Percentiles rank a stretch among this genome's conserved stretches.
Conservation (phyloP, 2,888 invertebrate species). For the Dexiosoma caninum region DNA sequence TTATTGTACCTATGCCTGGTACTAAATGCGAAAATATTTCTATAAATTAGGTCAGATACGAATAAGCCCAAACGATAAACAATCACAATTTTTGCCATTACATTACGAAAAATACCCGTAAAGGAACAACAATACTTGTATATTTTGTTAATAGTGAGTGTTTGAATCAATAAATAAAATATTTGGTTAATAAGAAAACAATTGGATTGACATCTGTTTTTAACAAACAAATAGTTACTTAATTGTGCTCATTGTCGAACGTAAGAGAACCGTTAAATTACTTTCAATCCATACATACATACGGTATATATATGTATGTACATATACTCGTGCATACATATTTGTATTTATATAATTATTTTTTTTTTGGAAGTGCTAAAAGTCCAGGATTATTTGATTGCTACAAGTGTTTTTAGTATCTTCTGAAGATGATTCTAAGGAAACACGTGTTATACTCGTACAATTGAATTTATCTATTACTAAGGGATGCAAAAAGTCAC, state of each 20-base stretch:
- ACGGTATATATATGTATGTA: too few species aligned
- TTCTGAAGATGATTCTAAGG: conserved; percentile 31
- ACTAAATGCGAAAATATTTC: conserved; percentile 37
- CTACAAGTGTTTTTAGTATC: conserved; percentile 55
- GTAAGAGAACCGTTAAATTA: conserved; percentile 74
- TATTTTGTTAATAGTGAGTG: not conserved
- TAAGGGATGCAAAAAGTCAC: conserved; percentile 41
- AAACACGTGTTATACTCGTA: conserved; percentile 68
- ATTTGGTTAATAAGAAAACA: conserved; percentile 64
- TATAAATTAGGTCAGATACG: conserved; percentile 42
- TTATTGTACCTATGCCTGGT: conserved; percentile 28
- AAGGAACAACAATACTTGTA: conserved; percentile 11
- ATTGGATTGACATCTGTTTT: conserved; percentile 67
- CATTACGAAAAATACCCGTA: not conserved
- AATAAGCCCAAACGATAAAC: not conserved
- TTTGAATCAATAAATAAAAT: conserved; percentile 42
- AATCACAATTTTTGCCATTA: not conserved
- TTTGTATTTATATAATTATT: not conserved
- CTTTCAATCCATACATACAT: too few species aligned
- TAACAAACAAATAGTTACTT: not conserved
- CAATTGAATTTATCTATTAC: conserved; percentile 46
- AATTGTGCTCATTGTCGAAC: conserved; percentile 50
- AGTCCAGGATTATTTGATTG: conserved; percentile 56
- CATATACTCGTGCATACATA: not conserved
- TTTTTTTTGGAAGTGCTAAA: conserved; percentile 46